Percentiles rank a stretch among this genome's conserved stretches.
phyloP scores from a whole-genome alignment of 1,140 invertebrate species.

The Cecropterus lyciades region DNA sequence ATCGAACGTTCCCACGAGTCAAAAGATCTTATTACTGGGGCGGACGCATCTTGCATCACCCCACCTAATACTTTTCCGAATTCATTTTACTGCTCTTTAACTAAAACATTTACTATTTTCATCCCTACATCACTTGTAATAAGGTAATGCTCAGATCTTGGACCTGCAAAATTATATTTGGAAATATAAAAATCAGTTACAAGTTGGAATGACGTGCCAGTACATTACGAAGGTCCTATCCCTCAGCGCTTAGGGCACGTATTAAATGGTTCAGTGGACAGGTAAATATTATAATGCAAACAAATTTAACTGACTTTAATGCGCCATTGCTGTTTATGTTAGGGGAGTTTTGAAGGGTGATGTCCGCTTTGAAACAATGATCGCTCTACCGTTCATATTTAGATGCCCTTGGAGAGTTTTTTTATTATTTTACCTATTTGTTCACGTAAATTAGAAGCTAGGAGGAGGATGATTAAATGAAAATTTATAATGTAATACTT shows the following conservation, averaged over 20 bases:
- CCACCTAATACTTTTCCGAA: conserved; percentile 34
- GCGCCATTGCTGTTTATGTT: conserved; percentile 72
- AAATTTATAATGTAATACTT: no score
- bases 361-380: conserved; percentile 36
- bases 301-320: conserved; percentile 77
- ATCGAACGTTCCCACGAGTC: conserved; percentile 66
- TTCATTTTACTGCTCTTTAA: conserved; percentile 29
- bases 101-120: conserved; percentile 29
- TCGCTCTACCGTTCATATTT: conserved; percentile 29
- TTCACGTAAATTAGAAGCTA: conserved; percentile 5
- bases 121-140: conserved; percentile 11
- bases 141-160: conserved; percentile 14
- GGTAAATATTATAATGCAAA: conserved; percentile 79
- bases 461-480: no score
- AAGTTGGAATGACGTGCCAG: conserved; percentile 67
- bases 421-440: conserved; percentile 13
- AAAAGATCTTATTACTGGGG: conserved; percentile 68
- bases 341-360: conserved; percentile 39
- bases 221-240: conserved; percentile 63
- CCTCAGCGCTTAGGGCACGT: conserved; percentile 49
- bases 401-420: conserved; percentile 28
- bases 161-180: conserved; percentile 31
- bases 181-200: conserved; percentile 65
- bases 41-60: conserved; percentile 55
- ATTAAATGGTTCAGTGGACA: conserved; percentile 76